Evolutionary conservation across 2,113 vertebrate genomes (phyloP).

Genomic region (Cacatua alba): DNA sequence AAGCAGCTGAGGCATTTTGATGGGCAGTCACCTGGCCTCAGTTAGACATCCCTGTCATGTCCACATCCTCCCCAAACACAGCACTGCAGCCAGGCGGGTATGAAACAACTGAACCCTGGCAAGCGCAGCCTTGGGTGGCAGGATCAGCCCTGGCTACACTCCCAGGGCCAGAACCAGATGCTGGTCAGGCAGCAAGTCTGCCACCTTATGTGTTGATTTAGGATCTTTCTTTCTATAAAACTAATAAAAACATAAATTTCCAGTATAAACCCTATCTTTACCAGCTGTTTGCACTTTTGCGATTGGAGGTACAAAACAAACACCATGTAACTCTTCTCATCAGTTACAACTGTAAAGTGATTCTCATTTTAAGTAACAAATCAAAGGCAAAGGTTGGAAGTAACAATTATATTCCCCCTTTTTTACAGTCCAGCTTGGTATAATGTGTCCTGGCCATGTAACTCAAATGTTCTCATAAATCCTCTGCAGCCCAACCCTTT

Average conservation of each 20-base stretch:
- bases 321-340: background rate
- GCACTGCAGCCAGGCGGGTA: background rate
- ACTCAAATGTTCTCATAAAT: background rate
- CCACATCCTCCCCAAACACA: background rate
- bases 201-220: background rate
- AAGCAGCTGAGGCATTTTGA: background rate
- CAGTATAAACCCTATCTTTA: background rate
- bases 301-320: background rate
- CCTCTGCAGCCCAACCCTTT: background rate
- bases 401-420: background rate
- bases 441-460: background rate
- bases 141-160: background rate
- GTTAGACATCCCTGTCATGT: background rate
- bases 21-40: background rate
- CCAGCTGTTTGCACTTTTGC: background rate
- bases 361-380: background rate
- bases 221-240: rapidly evolving
- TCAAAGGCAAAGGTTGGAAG: background rate
- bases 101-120: background rate
- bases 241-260: background rate
- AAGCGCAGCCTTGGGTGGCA: background rate
- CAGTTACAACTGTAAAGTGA: background rate
- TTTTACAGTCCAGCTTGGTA: background rate
- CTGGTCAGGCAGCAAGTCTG: background rate
- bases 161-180: background rate